These are phyloP conservation scores for Morpho deidamia DNA, from an alignment of 2,888 invertebrate species.

Conservation along the genomic window DNA sequence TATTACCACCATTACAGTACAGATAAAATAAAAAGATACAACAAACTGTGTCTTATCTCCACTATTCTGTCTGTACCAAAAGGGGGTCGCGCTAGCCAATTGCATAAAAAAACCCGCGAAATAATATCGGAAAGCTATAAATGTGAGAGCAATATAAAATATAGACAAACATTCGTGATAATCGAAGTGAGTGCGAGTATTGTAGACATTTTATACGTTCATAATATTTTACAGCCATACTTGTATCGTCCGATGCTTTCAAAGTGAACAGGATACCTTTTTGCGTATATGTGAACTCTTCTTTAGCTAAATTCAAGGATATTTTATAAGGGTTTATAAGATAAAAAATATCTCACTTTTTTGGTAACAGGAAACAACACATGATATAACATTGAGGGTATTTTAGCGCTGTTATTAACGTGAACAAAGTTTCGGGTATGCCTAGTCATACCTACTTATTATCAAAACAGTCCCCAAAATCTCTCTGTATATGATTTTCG, in stretches of 20 bases:
- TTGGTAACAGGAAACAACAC: no score
- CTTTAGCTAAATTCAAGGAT: no score
- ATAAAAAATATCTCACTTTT: no score
- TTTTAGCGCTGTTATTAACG: no score
- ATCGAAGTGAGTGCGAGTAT: conserved; percentile 71
- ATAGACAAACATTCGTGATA: conserved; percentile 64
- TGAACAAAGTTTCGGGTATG: no score
- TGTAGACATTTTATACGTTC: conserved; percentile 66
- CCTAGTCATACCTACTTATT: no score
- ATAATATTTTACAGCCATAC: conserved; percentile 69
- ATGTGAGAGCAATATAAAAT: conserved; percentile 65
- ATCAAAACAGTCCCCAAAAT: no score
- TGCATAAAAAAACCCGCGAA: conserved; percentile 63
- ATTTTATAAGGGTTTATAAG: no score
- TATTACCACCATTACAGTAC: no score
- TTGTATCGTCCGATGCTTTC: conserved; percentile 54
- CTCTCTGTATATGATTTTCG: no score
- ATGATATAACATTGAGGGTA: no score
- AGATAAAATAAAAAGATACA: no score
- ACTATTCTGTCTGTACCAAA: conserved; percentile 27
- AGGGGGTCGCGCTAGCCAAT: conserved; percentile 43
- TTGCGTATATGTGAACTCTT: not conserved
- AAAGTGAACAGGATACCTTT: conserved; percentile 30
- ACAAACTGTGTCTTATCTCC: conserved; percentile 39
- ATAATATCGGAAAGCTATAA: conserved; percentile 75